A percentile compares a stretch with the other conserved stretches of the same genome.
Conservation (phyloP, 2,888 invertebrate species). For the Margaritifera margaritifera region DNA sequence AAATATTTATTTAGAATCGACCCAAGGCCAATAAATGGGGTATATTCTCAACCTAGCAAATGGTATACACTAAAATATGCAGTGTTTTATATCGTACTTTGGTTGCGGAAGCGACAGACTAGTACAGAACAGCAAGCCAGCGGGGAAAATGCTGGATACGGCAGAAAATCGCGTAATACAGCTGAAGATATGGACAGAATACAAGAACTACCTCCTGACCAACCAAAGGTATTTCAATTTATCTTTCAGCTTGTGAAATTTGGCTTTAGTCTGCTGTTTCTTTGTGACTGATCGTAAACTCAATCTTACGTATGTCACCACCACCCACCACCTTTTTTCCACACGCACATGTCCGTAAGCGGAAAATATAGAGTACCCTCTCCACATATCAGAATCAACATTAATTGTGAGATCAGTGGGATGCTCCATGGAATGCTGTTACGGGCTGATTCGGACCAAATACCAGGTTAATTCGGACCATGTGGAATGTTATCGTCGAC, state of each 20-base stretch:
- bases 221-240: slow-evolving; percentile 60
- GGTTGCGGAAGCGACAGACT: slow-evolving; percentile 74
- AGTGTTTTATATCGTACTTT: slow-evolving; percentile 76
- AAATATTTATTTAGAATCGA: slow-evolving; percentile 36
- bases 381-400: too few relatives aligned
- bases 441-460: too few relatives aligned
- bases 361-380: too few relatives aligned
- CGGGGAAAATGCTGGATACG: slow-evolving; percentile 67
- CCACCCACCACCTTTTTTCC: neutral
- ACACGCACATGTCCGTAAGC: neutral
- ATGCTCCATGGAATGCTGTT: too few relatives aligned
- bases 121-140: slow-evolving; percentile 68
- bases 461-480: too few relatives aligned
- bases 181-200: slow-evolving; percentile 77
- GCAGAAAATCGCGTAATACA: slow-evolving; percentile 75
- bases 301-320: neutral
- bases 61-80: slow-evolving; percentile 80
- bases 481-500: too few relatives aligned
- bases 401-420: too few relatives aligned
- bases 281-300: neutral
- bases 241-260: too few relatives aligned
- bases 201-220: slow-evolving; percentile 77
- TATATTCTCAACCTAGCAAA: slow-evolving; percentile 79
- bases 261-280: too few relatives aligned
- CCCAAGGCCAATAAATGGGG: slow-evolving; percentile 76